Base-by-base conservation (phyloP, 2,113 vertebrate genomes). In the Zosterops pallidus region DNA sequence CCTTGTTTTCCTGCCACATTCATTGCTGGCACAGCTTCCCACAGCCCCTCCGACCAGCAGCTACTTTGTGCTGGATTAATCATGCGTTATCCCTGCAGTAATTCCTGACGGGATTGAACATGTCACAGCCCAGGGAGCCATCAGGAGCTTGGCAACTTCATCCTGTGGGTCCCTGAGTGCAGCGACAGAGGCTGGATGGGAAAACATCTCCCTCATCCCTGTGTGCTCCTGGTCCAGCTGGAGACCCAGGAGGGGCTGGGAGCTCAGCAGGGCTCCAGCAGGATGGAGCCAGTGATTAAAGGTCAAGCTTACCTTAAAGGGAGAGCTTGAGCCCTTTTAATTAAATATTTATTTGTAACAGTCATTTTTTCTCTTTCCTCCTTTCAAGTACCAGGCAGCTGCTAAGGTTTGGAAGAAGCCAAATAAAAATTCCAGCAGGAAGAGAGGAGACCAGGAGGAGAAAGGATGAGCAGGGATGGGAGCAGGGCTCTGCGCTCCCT, bases 31-130 rank as follows among this genome's bases (percentile, higher is more conserved):
- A n/a, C 67, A 52, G 50, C 79, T 65, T 37, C 72, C 75, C 2
- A 1, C 81, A 46, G 78, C 41, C 81, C 81, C 60, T 8, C 55
- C 2, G 1, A 11, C 41, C 22, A 28, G 90, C 90, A 83, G 90
- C 50, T 81, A 44, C 85, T 59, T 78, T 92, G 91, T 92, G 75
- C 94, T 41, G 77, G 83, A 74, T 93, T 90, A 92, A 91, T 95
- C 83, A 60, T 31, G 94, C 88, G 5, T 94, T 72, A 65, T 80
- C 35, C 80, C 52, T 57, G 87, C 92, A 67, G 88, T 79, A 79
- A 94, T 95, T 94, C 63, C 91, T 91, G 97, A 92, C 74, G 94
- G 89, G 63, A 86, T 91, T 91, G 92, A 91, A 93, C 77, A 29
- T 89, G 87, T 96, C 95, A 95, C 90, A 95, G 92, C 81, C 87